Conservation (phyloP, 2,888 invertebrate genomes). For the Agonum fuliginosum region DNA sequence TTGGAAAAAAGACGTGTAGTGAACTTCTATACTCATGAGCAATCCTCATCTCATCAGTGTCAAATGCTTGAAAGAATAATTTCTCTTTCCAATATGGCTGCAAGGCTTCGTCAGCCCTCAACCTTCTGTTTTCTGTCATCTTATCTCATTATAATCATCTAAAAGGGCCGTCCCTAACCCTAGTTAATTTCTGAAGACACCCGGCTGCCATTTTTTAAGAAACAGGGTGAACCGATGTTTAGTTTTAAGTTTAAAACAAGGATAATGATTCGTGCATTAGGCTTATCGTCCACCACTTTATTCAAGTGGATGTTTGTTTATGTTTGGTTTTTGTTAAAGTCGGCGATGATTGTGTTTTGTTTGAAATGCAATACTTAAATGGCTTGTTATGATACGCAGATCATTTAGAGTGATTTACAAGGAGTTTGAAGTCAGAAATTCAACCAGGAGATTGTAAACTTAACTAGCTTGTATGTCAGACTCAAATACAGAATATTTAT, state of each 20-base stretch:
- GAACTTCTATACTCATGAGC: too few species aligned
- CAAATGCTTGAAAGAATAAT: too few species aligned
- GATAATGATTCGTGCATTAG: constrained; percentile 32
- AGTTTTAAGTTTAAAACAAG: background rate
- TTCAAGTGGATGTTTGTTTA: constrained; percentile 36
- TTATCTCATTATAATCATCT: background rate
- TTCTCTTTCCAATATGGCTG: background rate
- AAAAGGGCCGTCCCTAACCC: background rate
- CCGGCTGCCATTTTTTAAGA: background rate
- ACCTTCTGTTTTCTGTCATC: constrained; percentile 2
- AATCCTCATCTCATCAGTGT: too few species aligned
- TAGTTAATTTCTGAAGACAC: background rate
- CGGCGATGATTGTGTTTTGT: constrained; percentile 14
- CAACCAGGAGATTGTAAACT: too few species aligned
- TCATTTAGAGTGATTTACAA: background rate
- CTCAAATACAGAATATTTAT: too few species aligned
- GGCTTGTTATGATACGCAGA: background rate
- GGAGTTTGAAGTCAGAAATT: too few species aligned
- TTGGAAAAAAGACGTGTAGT: too few species aligned
- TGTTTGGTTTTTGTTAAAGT: constrained; percentile 35
- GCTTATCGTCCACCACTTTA: constrained; percentile 21
- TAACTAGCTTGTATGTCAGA: too few species aligned
- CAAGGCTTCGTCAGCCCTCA: background rate
- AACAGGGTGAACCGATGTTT: background rate
- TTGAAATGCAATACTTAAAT: background rate